Evolutionary conservation across 2,113 vertebrate species (phyloP), one percentile per base, ranked within the genome.

Genomic region (Xenopus tropicalis): DNA sequence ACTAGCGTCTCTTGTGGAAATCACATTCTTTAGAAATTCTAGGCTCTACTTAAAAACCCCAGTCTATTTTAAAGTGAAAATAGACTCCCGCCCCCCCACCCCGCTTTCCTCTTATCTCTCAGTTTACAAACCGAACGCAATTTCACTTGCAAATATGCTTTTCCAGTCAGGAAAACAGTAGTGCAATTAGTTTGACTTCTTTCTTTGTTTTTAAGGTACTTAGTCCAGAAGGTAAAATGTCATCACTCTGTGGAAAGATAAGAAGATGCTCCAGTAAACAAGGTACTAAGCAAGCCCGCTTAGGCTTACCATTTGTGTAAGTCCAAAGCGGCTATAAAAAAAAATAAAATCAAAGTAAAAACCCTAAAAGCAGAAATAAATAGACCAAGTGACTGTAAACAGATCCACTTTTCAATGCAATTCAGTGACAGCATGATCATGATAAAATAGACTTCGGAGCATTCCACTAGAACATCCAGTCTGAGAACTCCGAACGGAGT

Each of bases 131-230:
- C 85, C 84, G 79, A 86, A 87, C 70, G 80, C 82, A 84, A 82
- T 88, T 89, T 89, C 83, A 83, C 86, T 87, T 88, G 89, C 86
- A 88, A 90, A 87, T 84, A 87, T 85, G 87, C 86, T 89, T 90
- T 90, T 90, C 92, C 86, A 83, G 85, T 89, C 88, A 88, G 90
- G 90, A 94, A 94, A 94, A 91, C 88, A 89, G 90, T 96, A 98
- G 95, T 98, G 96, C 96, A 98, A 99, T 93, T 88, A 77, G 86
- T 87, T 86, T 82, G 77, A 83, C 85, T 54, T 54, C 3, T 37
- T 37, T 37, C 6, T 37, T 37, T 29, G 25, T 29, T 29, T 37
- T 54, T 54, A 2, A 48, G 1, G 86, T 88, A 90, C 74, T 54
- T 74, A 88, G 89, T 95, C 90, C 91, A 79, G 89, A 87, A 90